Percentiles rank a stretch among this genome's conserved stretches.
phyloP scores from a whole-genome alignment of 1,140 invertebrate genomes.

The Monomorium pharaonis region DNA sequence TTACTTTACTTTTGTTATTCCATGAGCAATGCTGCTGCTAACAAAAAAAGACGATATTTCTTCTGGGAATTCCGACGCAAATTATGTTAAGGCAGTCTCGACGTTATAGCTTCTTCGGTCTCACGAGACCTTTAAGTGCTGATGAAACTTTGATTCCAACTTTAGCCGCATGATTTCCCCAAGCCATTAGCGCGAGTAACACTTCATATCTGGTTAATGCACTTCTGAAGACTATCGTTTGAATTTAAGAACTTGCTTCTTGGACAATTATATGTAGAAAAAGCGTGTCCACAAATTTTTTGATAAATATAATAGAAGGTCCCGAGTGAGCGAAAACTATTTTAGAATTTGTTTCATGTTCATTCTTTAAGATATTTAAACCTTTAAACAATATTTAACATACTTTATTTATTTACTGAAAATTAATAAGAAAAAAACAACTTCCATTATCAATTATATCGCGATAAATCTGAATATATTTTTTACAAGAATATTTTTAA shows the following conservation, averaged over 20 bases:
- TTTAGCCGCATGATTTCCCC: conserved; percentile 10
- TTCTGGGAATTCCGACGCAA: conserved; percentile 8
- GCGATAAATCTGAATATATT: no score
- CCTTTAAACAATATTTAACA: neutral
- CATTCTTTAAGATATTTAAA: neutral
- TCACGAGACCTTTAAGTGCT: conserved; percentile 32
- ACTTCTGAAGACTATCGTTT: neutral
- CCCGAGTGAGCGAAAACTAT: neutral
- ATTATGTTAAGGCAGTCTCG: neutral
- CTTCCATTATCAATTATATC: neutral
- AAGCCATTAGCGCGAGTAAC: conserved; percentile 6
- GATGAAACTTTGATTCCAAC: conserved; percentile 47
- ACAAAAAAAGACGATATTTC: conserved; percentile 29
- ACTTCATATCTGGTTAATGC: neutral
- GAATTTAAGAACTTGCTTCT: neutral
- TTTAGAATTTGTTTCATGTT: neutral
- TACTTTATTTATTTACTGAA: neutral
- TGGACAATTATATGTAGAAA: neutral
- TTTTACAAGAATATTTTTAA: no score
- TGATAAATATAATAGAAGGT: neutral
- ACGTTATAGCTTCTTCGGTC: conserved; percentile 5
- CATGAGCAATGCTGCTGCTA: neutral
- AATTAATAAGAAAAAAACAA: neutral
- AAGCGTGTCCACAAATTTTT: neutral
- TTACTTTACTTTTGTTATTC: neutral